Conservation (phyloP, 1,140 invertebrate genomes). For the Lasioglossum albipes region DNA sequence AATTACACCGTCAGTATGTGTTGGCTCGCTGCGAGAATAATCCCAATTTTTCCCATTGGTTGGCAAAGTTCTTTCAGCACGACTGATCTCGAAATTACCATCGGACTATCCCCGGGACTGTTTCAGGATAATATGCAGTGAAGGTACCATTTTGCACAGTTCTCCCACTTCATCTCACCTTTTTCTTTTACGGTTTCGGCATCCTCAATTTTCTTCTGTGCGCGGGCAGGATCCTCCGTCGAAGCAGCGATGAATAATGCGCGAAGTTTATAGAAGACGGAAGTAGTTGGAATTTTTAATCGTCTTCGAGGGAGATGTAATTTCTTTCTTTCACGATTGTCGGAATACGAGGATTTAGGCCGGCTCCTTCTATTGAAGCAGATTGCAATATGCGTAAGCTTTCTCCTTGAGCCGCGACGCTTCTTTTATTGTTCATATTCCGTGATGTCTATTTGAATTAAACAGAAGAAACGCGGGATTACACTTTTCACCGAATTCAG, state of each 20-base stretch:
- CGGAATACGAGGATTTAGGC: constrained; percentile 7
- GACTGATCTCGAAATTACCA: neutral
- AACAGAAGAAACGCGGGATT: no score
- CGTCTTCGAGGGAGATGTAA: constrained; percentile 14
- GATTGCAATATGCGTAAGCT: neutral
- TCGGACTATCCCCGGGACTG: neutral
- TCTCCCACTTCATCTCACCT: neutral
- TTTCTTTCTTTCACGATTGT: constrained; percentile 29
- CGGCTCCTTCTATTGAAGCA: neutral
- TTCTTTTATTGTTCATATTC: no score
- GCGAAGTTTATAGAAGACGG: constrained; percentile 23
- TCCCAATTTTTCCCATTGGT: no score
- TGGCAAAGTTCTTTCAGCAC: no score
- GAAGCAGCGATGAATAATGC: constrained; percentile 29
- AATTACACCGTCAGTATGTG: neutral
- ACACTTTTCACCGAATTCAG: no score
- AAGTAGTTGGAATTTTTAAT: constrained; percentile 42
- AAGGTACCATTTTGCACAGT: constrained; percentile 30
- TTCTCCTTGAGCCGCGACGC: neutral
- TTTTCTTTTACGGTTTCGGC: constrained; percentile 7
- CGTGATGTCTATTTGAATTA: no score
- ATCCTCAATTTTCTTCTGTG: constrained; percentile 16
- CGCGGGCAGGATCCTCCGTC: neutral
- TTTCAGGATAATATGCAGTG: constrained; percentile 19
- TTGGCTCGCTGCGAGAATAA: no score